Percentiles rank a stretch among this genome's conserved stretches.
Evolutionary conservation across 2,797 vertebrate species (phyloP).

Genomic region (Malacoctenus gilli): DNA sequence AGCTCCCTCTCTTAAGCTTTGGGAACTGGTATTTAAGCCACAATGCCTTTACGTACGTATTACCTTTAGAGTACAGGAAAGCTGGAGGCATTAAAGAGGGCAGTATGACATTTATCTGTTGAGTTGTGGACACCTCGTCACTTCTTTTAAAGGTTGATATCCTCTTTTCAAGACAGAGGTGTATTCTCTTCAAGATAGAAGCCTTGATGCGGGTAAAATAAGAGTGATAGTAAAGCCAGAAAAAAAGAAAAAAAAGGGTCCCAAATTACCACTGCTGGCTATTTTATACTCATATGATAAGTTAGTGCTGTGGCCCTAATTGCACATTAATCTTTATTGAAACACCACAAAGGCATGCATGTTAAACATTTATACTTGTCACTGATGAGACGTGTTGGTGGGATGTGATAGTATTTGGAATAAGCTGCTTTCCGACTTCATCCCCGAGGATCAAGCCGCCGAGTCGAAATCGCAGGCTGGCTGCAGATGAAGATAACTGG

Average conservation of each 20-base stretch:
- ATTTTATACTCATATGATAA: conserved; percentile 44
- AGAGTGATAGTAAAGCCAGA: conserved; percentile 40
- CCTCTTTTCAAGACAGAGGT: conserved; percentile 63
- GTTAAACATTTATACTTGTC: conserved; percentile 69
- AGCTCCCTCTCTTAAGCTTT: conserved; percentile 52
- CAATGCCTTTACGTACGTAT: conserved; percentile 49
- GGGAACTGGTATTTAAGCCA: conserved; percentile 65
- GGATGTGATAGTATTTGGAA: conserved; percentile 67
- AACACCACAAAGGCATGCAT: conserved; percentile 67
- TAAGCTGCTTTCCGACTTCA: conserved; percentile 68
- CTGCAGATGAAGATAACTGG: conserved; percentile 83
- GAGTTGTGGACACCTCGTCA: conserved; percentile 59
- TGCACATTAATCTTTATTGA: conserved; percentile 71
- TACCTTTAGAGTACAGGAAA: conserved; percentile 57
- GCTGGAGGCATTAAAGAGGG: conserved; percentile 67
- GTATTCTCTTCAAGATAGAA: conserved; percentile 50
- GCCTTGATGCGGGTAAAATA: conserved; percentile 40
- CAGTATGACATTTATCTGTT: conserved; percentile 79
- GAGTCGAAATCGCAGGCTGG: conserved; percentile 54
- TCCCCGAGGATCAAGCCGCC: conserved; percentile 68
- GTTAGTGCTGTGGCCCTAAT: conserved; percentile 62
- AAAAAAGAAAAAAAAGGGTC: no score
- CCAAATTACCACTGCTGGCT: conserved; percentile 33
- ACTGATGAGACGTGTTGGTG: conserved; percentile 57
- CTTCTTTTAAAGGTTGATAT: conserved; percentile 80